Base-by-base conservation (phyloP, 2,797 vertebrate genomes). In the Hoplostethus mediterraneus region DNA sequence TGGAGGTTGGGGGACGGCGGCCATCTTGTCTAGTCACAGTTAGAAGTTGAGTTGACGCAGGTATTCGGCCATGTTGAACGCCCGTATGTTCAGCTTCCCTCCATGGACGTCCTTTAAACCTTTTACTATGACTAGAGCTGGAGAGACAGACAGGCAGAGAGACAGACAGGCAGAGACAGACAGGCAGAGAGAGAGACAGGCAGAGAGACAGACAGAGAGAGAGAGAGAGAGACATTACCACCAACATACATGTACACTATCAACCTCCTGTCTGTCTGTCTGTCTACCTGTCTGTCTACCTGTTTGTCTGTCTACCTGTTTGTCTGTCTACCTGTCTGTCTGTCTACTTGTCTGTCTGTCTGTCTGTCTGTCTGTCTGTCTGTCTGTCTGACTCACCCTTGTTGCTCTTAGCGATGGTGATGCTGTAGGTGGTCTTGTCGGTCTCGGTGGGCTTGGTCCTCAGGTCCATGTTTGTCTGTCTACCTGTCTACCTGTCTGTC, bases 121-220 rank as follows among this genome's bases (percentile, higher is more conserved):
- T 7, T 16, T 49, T 12, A 49, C 47, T 16, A 49, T 16, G 9
- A 49, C 12, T 0, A 49, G 13, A 16, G 47, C 47, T 49, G 30
- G 55, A 57, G 55, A 36, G 55, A 33, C 31, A 57, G 55, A 57
- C 28, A 57, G 31, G 31, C 5, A 57, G 31, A 57, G 13, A 57
- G 55, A 57, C 14, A 38, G 31, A 36, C 4, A 38, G 31, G 36
- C 21, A 21, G 21, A 21, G 21, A 21, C 21, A 21, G 21, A 21
- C 21, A 21, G 21, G 21, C 21, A 21, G 21, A 21, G 21, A 21
- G 21, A 21, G 21, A 21, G 21, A 21, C 21, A 21, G 21, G 21
- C 21, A 21, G 21, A 21, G 21, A 21, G 30, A 57, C 4, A 54
- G 3, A 12, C 25, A 38, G 13, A 57, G 55, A 36, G 30, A 36